Conservation (phyloP, 2,797 vertebrate species). For the Novumbra hubbsi region DNA sequence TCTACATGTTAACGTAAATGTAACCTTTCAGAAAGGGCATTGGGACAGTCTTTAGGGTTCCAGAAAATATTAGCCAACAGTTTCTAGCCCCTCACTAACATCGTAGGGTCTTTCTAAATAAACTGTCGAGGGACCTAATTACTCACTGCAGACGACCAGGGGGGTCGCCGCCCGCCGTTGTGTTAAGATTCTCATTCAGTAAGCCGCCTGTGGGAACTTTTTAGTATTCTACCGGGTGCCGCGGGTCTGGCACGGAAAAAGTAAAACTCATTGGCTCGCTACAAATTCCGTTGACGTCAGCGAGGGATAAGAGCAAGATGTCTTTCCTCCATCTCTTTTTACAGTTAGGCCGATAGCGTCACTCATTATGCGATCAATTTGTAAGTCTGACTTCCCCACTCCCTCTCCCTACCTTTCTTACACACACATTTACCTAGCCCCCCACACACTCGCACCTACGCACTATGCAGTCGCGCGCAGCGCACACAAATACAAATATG, state of each 20-base stretch:
- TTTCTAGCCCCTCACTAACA: not conserved
- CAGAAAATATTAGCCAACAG: not conserved
- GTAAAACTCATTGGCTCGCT: constrained; percentile 15
- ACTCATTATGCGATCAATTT: constrained; percentile 16
- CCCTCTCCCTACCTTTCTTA: constrained; percentile 1
- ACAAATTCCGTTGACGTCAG: constrained; percentile 27
- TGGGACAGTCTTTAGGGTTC: not conserved
- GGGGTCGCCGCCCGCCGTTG: not conserved
- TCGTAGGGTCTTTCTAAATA: constrained; percentile 16
- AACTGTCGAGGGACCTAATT: constrained; percentile 45
- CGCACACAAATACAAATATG: not conserved
- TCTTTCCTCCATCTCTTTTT: not conserved
- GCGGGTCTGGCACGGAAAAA: constrained; percentile 7
- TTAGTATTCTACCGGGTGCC: constrained; percentile 3
- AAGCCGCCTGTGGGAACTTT: constrained; percentile 1
- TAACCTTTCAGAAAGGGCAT: not conserved
- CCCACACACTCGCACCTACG: not conserved
- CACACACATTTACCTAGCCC: not conserved
- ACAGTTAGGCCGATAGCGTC: constrained; percentile 4
- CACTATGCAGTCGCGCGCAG: not conserved
- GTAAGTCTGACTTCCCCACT: not conserved
- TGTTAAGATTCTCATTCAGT: constrained; percentile 10
- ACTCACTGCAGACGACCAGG: constrained; percentile 25
- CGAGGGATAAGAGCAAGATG: not conserved
- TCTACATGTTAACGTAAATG: too few species aligned